A percentile compares a stretch with the other conserved stretches of the same genome.
Conservation (phyloP, 2,797 vertebrate species). For the Pelobates cultripes region DNA sequence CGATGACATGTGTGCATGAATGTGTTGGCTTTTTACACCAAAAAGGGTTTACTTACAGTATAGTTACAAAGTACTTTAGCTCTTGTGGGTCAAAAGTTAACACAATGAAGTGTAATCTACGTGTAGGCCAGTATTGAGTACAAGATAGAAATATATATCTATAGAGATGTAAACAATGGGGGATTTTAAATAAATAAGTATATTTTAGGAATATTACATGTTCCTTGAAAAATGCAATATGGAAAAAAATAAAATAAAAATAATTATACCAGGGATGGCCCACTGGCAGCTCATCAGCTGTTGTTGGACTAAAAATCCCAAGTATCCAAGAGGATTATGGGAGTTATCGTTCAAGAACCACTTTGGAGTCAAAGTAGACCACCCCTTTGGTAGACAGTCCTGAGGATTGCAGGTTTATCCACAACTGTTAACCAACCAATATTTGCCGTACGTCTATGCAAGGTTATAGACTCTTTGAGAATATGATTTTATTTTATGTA, state of each 20-base stretch:
- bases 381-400: constrained; percentile 42
- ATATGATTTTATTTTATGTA: constrained; percentile 72
- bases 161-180: background rate
- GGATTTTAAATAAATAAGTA: constrained; percentile 25
- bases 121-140: constrained; percentile 43
- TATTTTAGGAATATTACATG: constrained; percentile 1
- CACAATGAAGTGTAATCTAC: background rate
- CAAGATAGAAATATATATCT: background rate
- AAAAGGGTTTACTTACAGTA: background rate
- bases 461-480: constrained; percentile 72
- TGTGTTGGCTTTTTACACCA: background rate
- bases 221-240: constrained; percentile 16
- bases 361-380: background rate
- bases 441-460: constrained; percentile 69
- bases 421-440: constrained; percentile 65
- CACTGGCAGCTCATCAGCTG: background rate
- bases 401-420: constrained; percentile 77
- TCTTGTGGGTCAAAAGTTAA: background rate
- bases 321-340: background rate
- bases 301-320: background rate
- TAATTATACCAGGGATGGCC: background rate
- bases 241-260: background rate
- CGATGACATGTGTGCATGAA: background rate
- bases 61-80: background rate
- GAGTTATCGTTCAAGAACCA: background rate